Base-by-base conservation (phyloP, 2,113 vertebrate genomes). In the Ascaphus truei region DNA sequence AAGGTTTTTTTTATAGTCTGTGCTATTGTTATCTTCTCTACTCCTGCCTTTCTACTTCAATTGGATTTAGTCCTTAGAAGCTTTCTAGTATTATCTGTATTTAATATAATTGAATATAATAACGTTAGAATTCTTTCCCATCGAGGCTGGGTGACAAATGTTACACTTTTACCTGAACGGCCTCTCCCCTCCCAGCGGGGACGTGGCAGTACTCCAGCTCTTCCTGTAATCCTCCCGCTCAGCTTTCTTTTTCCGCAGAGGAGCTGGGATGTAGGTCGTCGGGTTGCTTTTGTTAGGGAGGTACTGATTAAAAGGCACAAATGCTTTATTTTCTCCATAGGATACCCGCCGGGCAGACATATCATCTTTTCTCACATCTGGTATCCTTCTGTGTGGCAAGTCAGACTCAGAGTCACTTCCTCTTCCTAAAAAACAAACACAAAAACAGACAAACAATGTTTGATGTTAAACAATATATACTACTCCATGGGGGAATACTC, bases 251-350 rank as follows among this genome's bases (percentile, higher is more conserved):
- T 89, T 93, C 52, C 93, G 90, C 29, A 95, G 88, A 0, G 92
- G 91, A 3, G 90, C 79, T 0, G 95, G 95, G 62, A 97, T 60
- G 0, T 98, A 98, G 29, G 90, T 87, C 0, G 91, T 93, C 90
- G 96, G 95, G 83, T 98, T 98, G 83, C 89, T 95, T 80, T 92
- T 96, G 85, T 98, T 98, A 1, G 97, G 97, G 75, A 99, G 93
- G 88, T 96, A 99, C 86, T 98, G 97, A 86, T 99, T 99, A 77
- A 99, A 99, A 80, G 97, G 96, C 88, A 99, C 87, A 72, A 89
- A 87, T 55, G 91, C 90, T 29, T 93, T 92, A 2, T 84, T 94
- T 83, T 98, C 96, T 27, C 90, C 94, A 0, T 92, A 89, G 9
- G 96, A 98, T 3, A 94, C 92, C 71, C 97, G 83, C 30, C 97